Evolutionary conservation across 2,797 vertebrate species (phyloP), one percentile per base, ranked within the genome.

Genomic region (Hylomyscus alleni): DNA sequence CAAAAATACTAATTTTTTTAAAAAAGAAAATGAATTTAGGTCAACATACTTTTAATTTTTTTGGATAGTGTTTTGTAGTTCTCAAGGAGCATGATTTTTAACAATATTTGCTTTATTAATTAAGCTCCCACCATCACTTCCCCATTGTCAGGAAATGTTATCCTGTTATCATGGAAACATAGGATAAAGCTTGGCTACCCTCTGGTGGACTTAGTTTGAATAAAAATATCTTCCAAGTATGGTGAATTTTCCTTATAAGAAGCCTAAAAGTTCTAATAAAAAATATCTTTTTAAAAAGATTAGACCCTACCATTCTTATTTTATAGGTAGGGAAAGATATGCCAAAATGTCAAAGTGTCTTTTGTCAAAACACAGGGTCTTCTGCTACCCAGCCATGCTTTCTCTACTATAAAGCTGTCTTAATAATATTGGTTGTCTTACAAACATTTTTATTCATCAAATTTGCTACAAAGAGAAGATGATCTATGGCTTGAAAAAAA

Each of bases 141-240:
- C 86, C 11, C 2, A 56, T 13, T 89, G 65, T n/a, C 47, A 95
- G 24, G 44, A 94, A 95, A 77, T 15, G 4, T 37, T 93, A 44
- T 62, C 60, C 20, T 87, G 8, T 37, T 88, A 67, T 54, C 50
- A 76, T 50, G 47, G 60, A 95, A 86, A 78, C 81, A 31, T 0
- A 86, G 56, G 96, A 31, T 65, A 77, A 97, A 60, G 31, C 67
- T 44, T 96, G 83, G 37, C 86, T 91, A 84, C 62, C 72, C 65
- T 24, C 75, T 96, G 47, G 26, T 96, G 72, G 95, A 93, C 50
- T 96, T 87, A 60, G n/a, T 90, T 56, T 76, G 67, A 94, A 96
- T 80, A 67, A 86, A 92, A 97, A 85, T 52, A 92, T 83, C 10
- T 15, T 93, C 91, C 67, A 60, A 24, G 72, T 90, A 22, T n/a